Evolutionary conservation across 2,113 vertebrate species (phyloP).

Genomic region (Apteryx owenii): DNA sequence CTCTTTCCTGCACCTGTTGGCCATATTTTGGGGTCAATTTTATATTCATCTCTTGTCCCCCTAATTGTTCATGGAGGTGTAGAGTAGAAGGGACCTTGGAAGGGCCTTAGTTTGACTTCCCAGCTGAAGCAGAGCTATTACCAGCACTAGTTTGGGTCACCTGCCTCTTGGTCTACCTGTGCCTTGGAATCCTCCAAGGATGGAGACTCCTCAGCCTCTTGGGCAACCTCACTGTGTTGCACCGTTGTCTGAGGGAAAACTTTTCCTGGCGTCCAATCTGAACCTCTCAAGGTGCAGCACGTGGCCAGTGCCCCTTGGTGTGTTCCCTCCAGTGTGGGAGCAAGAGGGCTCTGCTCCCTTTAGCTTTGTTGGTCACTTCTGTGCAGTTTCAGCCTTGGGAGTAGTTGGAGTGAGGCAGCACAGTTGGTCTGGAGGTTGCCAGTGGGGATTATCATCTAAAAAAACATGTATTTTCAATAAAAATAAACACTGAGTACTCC

Average conservation of each 20-base stretch:
- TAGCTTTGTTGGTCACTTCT: background rate
- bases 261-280: background rate
- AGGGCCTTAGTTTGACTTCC: background rate
- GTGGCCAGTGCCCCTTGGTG: background rate
- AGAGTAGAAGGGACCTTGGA: background rate
- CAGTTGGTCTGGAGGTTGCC: background rate
- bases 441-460: background rate
- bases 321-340: accelerated
- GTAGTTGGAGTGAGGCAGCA: background rate
- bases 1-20: background rate
- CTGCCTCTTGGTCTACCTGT: background rate
- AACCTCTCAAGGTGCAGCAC: background rate
- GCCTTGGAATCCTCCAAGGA: background rate
- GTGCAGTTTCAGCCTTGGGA: background rate
- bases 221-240: background rate
- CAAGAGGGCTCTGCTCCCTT: background rate
- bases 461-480: background rate
- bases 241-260: background rate
- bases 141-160: background rate
- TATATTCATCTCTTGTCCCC: background rate
- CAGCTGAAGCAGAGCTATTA: background rate
- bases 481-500: background rate
- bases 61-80: background rate
- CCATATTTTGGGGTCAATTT: background rate
- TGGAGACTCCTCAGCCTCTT: accelerated